Evolutionary conservation across 2,888 invertebrate genomes (phyloP).

Genomic region (Drosophila anomalata): DNA sequence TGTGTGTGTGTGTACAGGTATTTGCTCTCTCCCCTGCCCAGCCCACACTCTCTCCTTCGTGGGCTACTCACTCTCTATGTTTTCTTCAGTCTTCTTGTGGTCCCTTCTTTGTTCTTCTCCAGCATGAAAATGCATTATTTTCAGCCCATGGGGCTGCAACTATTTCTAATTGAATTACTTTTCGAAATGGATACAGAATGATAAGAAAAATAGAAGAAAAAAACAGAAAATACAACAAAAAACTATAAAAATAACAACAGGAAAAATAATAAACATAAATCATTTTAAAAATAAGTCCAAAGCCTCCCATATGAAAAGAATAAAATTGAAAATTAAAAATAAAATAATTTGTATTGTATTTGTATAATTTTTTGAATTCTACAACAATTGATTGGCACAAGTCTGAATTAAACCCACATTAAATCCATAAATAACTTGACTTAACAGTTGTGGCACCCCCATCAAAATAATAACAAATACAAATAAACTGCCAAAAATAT

Average conservation of each 20-base stretch:
- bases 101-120: slow-evolving; percentile 51
- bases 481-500: slow-evolving; percentile 14
- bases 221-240: background rate
- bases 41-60: slow-evolving; percentile 1
- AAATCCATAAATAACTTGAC: slow-evolving; percentile 21
- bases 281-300: background rate
- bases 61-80: slow-evolving; percentile 33
- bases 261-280: background rate
- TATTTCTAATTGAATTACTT: slow-evolving; percentile 40
- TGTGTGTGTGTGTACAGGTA: slow-evolving; percentile 18
- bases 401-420: background rate
- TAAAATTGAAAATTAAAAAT: background rate
- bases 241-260: background rate
- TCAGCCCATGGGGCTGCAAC: slow-evolving; percentile 21
- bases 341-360: background rate
- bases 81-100: background rate
- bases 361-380: background rate
- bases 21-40: slow-evolving; percentile 23
- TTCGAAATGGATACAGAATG: slow-evolving; percentile 31
- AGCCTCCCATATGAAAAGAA: background rate
- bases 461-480: background rate
- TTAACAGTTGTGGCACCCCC: slow-evolving; percentile 1
- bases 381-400: background rate
- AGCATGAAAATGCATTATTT: slow-evolving; percentile 70
- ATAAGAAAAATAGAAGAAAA: slow-evolving; percentile 8